Conservation (phyloP, 2,113 vertebrate species). For the Mirza zaza region DNA sequence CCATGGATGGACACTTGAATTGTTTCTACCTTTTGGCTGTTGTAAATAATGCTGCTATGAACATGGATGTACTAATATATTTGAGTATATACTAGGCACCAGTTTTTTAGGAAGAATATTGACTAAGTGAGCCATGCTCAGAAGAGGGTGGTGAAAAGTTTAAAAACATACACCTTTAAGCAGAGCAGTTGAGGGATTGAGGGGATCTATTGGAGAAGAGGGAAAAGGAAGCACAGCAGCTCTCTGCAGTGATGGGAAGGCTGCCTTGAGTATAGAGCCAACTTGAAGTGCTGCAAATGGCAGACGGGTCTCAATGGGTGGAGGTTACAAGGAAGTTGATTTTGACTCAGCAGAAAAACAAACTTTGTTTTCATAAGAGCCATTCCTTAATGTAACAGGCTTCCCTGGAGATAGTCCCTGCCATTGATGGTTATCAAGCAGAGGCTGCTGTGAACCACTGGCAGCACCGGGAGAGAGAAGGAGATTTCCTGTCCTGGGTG, state of each 20-base stretch:
- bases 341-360: constrained; percentile 40
- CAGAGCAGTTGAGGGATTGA: neutral
- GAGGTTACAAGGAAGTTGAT: neutral
- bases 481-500: neutral
- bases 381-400: neutral
- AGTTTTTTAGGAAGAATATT: neutral
- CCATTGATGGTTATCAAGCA: neutral
- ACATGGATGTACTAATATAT: neutral
- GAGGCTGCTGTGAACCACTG: neutral
- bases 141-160: neutral
- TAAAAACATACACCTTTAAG: neutral
- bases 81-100: neutral
- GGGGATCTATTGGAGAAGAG: neutral
- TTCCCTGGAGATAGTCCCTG: neutral
- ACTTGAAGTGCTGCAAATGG: neutral
- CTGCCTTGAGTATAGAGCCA: neutral
- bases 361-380: neutral
- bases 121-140: neutral
- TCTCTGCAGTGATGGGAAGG: neutral
- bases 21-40: neutral
- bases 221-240: neutral
- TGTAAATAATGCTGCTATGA: neutral
- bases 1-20: neutral
- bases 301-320: neutral
- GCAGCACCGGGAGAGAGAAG: neutral